Base-by-base conservation (phyloP, 2,888 invertebrate species). In the Drosophila peninsularis region DNA sequence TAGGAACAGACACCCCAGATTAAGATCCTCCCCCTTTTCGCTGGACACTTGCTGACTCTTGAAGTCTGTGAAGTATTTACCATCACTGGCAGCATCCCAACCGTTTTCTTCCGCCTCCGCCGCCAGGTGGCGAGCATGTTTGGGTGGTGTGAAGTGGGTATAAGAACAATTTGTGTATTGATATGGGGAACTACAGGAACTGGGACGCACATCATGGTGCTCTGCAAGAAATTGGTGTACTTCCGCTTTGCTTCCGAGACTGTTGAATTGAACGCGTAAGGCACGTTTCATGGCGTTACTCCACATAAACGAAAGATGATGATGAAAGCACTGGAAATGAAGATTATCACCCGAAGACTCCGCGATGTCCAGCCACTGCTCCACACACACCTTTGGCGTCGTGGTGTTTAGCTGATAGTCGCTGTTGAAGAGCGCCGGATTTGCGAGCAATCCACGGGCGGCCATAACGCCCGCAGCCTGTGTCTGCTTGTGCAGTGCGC, bases 231-330 rank as follows among this genome's bases (percentile, higher is more conserved):
- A 98, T 27, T 94, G 93, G 74, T 96, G 93, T 30, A 97, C 96
- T 81, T 94, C 94, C 57, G 94, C 93, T 88, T 95, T 95, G 64
- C 93, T 94, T 78, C 94, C 94, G 21, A 98, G 93, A 76, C 94
- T 94, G 92, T 98, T 98, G 89, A 99, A 98, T 53, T 95, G 92
- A 76, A 94, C 93, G 86, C 97, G 95, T 84, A 96, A 95, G 54
- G 94, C 92, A 85, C 95, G 96, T 0, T 95, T 94, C 80, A 98
- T 93, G 41, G 96, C 91, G 92, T 96, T 96, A 87, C 98, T 97
- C 87, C 98, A 94, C 99, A 99, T 99, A 91, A 98, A 98, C 55
- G 98, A 97, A 72, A 99, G 94, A 93, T 99, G 99, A 91, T 99
- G 98, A 93, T 99, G 99, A 89, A 99, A 98, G 90, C 95, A 95